A percentile compares a stretch with the other conserved stretches of the same genome.
These are phyloP conservation scores for Cetonia aurata DNA, from an alignment of 2,888 invertebrate genomes.

Conservation along the genomic window DNA sequence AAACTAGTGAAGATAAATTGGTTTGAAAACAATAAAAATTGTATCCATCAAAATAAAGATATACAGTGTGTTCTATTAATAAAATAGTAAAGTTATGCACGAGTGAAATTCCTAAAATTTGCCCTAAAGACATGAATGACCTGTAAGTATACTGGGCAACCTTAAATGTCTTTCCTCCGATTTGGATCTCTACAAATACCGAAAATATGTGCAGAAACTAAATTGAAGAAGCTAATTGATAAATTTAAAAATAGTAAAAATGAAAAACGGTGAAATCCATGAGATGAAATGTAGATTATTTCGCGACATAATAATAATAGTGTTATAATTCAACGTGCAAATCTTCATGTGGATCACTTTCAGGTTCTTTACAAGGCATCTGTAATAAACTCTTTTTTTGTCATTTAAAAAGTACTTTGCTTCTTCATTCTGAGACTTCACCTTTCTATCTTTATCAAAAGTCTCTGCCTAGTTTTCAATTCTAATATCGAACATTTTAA, in stretches of 20 bases:
- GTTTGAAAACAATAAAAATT: too few relatives aligned
- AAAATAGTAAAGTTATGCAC: too few relatives aligned
- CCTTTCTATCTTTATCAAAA: slow-evolving; percentile 94
- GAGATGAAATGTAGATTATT: slow-evolving; percentile 35
- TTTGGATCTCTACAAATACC: slow-evolving; percentile 19
- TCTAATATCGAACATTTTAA: slow-evolving; percentile 83
- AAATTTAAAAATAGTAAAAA: slow-evolving; percentile 19
- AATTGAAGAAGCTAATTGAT: not conserved
- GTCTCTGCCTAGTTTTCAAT: slow-evolving; percentile 77
- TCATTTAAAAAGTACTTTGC: slow-evolving; percentile 81
- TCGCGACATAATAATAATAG: not conserved
- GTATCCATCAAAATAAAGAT: too few relatives aligned
- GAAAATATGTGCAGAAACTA: slow-evolving; percentile 25
- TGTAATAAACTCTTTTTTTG: slow-evolving; percentile 74
- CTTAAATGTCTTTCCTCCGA: too few relatives aligned
- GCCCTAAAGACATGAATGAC: too few relatives aligned
- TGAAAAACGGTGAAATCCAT: slow-evolving; percentile 21
- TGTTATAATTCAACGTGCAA: slow-evolving; percentile 74
- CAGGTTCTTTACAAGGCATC: slow-evolving; percentile 77
- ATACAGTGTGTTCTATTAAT: too few relatives aligned
- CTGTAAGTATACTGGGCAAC: too few relatives aligned
- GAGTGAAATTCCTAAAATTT: too few relatives aligned
- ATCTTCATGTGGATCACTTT: slow-evolving; percentile 62
- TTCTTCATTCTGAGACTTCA: slow-evolving; percentile 88
- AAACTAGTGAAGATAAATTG: too few relatives aligned